A percentile compares a stretch with the other conserved stretches of the same genome.
Conservation (phyloP, 2,797 vertebrate genomes). For the Silurus aristotelis region DNA sequence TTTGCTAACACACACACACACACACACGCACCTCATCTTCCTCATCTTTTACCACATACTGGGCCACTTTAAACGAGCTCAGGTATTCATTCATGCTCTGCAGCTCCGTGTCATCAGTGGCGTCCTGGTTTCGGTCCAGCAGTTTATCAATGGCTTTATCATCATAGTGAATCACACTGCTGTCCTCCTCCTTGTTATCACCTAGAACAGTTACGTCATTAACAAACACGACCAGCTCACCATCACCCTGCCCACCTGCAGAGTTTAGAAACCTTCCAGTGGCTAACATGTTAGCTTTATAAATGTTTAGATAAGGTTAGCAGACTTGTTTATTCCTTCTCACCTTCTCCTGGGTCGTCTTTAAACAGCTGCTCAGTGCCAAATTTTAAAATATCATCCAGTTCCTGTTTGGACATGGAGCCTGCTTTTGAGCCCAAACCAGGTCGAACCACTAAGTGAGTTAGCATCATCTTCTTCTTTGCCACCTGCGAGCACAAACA, state of each 20-base stretch:
- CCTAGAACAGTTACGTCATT: conserved; percentile 66
- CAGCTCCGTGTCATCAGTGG: conserved; percentile 93
- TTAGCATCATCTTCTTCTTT: conserved; percentile 99
- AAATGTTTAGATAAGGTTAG: background rate
- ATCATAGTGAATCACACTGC: conserved; percentile 97
- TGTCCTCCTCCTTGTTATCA: conserved; percentile 96
- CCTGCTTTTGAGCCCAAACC: conserved; percentile 96
- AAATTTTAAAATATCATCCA: conserved; percentile 98
- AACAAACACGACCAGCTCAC: no score
- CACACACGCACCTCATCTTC: conserved; percentile 84
- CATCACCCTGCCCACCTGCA: background rate
- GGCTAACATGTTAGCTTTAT: background rate
- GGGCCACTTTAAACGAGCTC: conserved; percentile 98
- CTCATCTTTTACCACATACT: conserved; percentile 97
- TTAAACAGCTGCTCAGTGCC: conserved; percentile 97
- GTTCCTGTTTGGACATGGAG: conserved; percentile 98
- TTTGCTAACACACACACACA: conserved; percentile 29
- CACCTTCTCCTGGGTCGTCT: conserved; percentile 80
- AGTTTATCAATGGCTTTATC: conserved; percentile 92
- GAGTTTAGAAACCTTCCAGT: background rate
- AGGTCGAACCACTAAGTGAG: conserved; percentile 94
- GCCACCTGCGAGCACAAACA: conserved; percentile 78
- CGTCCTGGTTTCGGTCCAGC: conserved; percentile 92
- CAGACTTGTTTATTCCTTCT: background rate
- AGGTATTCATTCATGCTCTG: conserved; percentile 99